Evolutionary conservation across 2,888 invertebrate species (phyloP).

Genomic region (Agapostemon virescens): DNA sequence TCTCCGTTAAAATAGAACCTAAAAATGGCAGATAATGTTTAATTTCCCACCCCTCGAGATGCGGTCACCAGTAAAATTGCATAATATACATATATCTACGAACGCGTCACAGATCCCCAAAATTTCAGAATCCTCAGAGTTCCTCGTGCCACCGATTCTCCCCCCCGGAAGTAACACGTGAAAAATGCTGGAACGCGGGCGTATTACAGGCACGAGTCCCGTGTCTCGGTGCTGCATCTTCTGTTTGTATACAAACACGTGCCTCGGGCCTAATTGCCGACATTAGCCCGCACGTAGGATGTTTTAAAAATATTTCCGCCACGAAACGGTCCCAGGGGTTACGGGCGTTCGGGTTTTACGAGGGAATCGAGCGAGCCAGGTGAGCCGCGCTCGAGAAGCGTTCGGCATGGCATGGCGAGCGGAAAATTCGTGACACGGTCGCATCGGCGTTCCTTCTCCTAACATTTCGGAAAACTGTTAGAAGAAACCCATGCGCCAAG

Average conservation of each 20-base stretch:
- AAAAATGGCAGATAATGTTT: too few species aligned
- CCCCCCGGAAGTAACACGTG: background rate
- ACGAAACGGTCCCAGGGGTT: too few species aligned
- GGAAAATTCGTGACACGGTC: background rate
- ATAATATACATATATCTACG: too few species aligned
- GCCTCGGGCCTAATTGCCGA: background rate
- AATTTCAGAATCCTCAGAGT: too few species aligned
- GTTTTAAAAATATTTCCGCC: background rate
- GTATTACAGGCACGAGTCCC: background rate
- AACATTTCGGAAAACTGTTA: conserved; percentile 44
- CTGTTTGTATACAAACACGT: conserved; percentile 15
- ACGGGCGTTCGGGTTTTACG: background rate
- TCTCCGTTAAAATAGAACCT: too few species aligned
- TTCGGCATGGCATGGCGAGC: background rate
- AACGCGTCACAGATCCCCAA: too few species aligned
- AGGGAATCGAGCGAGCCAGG: background rate
- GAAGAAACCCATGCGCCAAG: conserved; percentile 37
- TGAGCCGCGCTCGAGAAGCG: background rate
- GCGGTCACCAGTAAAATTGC: too few species aligned
- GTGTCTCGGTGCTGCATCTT: background rate
- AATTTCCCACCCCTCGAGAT: too few species aligned
- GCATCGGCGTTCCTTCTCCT: conserved; percentile 6
- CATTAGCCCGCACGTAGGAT: background rate
- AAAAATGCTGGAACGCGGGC: background rate
- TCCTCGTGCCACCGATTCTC: too few species aligned